Percentiles rank a stretch among this genome's conserved stretches.
Conservation (phyloP, 2,888 invertebrate species). For the Polydrusus cervinus region DNA sequence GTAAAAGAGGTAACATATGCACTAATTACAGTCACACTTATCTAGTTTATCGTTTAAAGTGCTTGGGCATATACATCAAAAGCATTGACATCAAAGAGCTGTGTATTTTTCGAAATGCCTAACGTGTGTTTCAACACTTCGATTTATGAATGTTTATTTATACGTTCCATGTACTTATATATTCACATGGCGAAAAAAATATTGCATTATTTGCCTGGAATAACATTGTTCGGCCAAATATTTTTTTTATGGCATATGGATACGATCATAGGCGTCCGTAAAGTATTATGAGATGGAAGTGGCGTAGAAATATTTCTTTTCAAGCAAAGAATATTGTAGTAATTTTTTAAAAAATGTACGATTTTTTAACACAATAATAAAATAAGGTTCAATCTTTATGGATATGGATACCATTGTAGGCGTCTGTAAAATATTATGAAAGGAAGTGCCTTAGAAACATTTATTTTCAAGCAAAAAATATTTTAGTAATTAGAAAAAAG, state of each 20-base stretch:
- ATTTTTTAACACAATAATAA: too few relatives aligned
- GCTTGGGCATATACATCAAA: conserved; percentile 18
- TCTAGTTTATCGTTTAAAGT: not conserved
- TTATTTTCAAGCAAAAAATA: too few relatives aligned
- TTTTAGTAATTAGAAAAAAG: too few relatives aligned
- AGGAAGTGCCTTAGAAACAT: too few relatives aligned
- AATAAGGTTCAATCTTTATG: too few relatives aligned
- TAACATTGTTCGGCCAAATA: conserved; percentile 23
- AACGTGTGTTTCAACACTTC: conserved; percentile 26
- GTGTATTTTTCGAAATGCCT: conserved; percentile 20
- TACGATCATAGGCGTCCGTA: not conserved
- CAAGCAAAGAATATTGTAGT: too few relatives aligned
- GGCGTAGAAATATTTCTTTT: not conserved
- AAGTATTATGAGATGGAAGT: not conserved
- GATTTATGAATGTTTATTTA: conserved; percentile 26
- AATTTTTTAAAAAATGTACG: too few relatives aligned
- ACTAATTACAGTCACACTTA: not conserved
- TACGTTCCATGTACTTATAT: conserved; percentile 1
- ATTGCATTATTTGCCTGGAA: conserved; percentile 21
- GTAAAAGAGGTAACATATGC: too few relatives aligned
- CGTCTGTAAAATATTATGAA: too few relatives aligned
- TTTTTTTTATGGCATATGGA: conserved; percentile 8
- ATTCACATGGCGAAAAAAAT: conserved; percentile 30
- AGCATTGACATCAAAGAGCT: conserved; percentile 24
- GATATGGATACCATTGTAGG: too few relatives aligned